Base-by-base conservation (phyloP, 2,888 invertebrate species). In the Calameuta filiformis region DNA sequence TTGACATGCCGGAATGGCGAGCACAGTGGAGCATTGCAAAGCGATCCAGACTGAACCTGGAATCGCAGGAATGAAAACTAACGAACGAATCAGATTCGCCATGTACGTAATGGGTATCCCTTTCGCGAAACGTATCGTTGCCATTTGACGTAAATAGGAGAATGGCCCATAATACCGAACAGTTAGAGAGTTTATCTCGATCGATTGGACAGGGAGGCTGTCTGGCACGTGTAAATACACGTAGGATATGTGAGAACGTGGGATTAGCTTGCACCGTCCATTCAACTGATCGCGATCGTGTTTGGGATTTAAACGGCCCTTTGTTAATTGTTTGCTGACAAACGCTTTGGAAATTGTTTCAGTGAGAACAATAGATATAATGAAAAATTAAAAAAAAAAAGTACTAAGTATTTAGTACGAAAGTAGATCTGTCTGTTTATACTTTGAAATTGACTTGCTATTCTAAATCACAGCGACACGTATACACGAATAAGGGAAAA, bases 111-210 rank as follows among this genome's bases (percentile, higher is more conserved):
- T 56, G 23, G 23, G 40, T 56, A 23, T 56, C 40, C 6, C 6
- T 56, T 23, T 56, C 23, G 40, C 40, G 40, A 56, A 56, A 56
- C 9, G 40, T 56, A 56, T 56, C 40, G 9, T 23, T 56, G 56
- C 56, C 56, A 56, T 56, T 56, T 56, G 56, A 56, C 56, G 56
- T 56, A 56, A 56, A 56, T 56, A 56, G 56, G 56, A 56, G 56
- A 56, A 56, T 37, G 37, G 31, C 68, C 69, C 34, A 73, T 75
- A 74, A 75, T 31, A 56, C 68, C 75, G 68, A 79, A 77, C 75
- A 79, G 75, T 74, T 73, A 69, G 76, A 73, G 73, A 75, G 69
- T 75, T 77, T 79, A 79, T 79, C 79, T 73, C 73, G 73, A 69
- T 35, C 69, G 73, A 77, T 77, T 34, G 79, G 68, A 75, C 56